Conservation (phyloP, 2,797 vertebrate genomes). For the Lacerta viridis region DNA sequence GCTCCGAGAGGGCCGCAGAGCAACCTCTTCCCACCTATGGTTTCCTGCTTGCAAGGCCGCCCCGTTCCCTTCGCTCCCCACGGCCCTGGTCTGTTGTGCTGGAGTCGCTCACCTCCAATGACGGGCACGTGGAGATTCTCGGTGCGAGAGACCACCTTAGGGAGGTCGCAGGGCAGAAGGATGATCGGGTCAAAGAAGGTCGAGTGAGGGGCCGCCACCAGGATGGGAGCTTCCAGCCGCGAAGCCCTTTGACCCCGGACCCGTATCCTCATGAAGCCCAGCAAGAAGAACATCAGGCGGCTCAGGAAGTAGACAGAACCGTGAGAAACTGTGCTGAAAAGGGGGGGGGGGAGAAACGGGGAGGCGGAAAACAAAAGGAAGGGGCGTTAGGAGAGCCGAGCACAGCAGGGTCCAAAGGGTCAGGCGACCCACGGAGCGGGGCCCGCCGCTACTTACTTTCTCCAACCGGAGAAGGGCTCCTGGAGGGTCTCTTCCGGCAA, state of each 20-base stretch:
- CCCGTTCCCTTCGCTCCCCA: neutral
- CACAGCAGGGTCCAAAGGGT: neutral
- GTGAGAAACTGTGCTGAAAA: constrained; percentile 80
- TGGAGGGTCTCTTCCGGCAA: constrained; percentile 81
- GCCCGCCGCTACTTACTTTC: constrained; percentile 74
- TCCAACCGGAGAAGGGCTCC: constrained; percentile 85
- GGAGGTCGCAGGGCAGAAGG: constrained; percentile 81
- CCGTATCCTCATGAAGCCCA: constrained; percentile 85
- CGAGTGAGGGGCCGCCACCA: constrained; percentile 92
- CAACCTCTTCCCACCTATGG: neutral
- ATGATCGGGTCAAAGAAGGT: constrained; percentile 90
- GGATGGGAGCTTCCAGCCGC: constrained; percentile 86
- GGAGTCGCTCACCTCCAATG: constrained; percentile 87
- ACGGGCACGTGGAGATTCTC: constrained; percentile 89
- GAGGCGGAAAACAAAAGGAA: neutral
- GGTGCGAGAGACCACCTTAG: constrained; percentile 89
- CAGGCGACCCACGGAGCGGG: rapidly evolving
- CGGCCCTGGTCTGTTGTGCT: neutral
- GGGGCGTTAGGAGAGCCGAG: constrained; percentile 11
- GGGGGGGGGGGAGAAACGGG: neutral
- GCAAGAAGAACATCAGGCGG: constrained; percentile 84
- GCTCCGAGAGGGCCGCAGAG: neutral
- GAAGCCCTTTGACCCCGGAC: constrained; percentile 87
- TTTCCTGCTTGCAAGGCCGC: neutral
- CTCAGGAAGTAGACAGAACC: constrained; percentile 81